phyloP scores from a whole-genome alignment of 2,888 invertebrate genomes.

The Cryptosula pallasiana region DNA sequence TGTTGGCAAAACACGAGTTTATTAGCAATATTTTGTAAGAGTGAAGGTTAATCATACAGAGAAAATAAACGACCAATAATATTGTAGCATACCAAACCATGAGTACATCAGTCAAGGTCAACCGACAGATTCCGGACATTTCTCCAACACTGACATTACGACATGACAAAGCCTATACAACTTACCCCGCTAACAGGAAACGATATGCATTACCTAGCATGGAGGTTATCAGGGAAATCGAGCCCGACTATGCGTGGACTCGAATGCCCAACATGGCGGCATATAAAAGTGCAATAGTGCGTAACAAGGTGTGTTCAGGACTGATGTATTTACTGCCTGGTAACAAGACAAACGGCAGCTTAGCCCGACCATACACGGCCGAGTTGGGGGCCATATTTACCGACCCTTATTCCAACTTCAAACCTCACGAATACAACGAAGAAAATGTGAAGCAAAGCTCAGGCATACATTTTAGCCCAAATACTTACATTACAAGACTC shows the following conservation, averaged over 20 bases:
- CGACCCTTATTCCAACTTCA: background rate
- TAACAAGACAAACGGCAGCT: background rate
- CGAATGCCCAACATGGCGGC: background rate
- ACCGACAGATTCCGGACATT: constrained; percentile 1
- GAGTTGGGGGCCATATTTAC: background rate
- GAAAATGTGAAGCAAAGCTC: constrained; percentile 16
- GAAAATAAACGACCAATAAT: too few relatives aligned
- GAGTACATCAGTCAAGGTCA: background rate
- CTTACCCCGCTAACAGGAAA: constrained; percentile 19
- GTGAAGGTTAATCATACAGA: background rate
- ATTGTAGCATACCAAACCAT: background rate
- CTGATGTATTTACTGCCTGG: constrained; percentile 20
- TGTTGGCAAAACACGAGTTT: background rate
- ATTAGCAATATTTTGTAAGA: background rate
- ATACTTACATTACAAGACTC: background rate
- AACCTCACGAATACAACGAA: constrained; percentile 15
- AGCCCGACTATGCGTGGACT: constrained; percentile 9
- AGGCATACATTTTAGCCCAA: constrained; percentile 20
- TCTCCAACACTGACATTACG: background rate
- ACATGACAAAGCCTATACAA: constrained; percentile 1
- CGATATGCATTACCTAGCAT: constrained; percentile 10
- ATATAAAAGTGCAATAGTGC: constrained; percentile 6
- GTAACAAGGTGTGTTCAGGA: constrained; percentile 1
- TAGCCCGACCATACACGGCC: constrained; percentile 16
- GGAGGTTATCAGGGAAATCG: constrained; percentile 11